These are phyloP conservation scores for Malacoctenus gilli DNA, from an alignment of 2,797 vertebrate species.

Conservation along the genomic window DNA sequence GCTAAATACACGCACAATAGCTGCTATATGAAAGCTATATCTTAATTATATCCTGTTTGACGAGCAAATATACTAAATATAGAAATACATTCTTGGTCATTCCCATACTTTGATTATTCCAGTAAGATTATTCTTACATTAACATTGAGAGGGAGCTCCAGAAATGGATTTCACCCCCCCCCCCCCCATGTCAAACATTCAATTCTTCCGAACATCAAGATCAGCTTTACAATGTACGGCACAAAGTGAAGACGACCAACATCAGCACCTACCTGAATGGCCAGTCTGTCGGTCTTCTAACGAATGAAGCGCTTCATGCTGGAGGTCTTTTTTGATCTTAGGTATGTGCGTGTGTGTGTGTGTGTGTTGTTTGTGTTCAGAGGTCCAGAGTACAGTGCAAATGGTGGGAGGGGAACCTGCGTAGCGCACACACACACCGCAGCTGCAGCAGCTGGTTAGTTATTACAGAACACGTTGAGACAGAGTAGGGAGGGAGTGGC, in stretches of 20 bases:
- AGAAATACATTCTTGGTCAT: no score
- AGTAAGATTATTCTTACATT: slow-evolving; percentile 1
- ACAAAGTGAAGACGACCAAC: slow-evolving; percentile 5
- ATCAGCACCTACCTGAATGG: slow-evolving; percentile 50
- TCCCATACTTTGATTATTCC: no score
- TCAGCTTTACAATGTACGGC: no score
- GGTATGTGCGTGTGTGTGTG: slow-evolving; percentile 12
- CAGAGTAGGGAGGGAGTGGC: slow-evolving; percentile 59
- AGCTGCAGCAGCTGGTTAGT: slow-evolving; percentile 68
- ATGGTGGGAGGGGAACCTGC: slow-evolving; percentile 39
- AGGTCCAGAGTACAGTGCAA: slow-evolving; percentile 52
- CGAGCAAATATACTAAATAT: no score
- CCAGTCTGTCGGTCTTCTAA: slow-evolving; percentile 9
- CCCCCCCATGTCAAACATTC: neutral
- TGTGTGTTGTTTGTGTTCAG: slow-evolving; percentile 31
- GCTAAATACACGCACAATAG: no score
- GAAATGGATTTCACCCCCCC: neutral
- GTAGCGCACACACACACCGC: slow-evolving; percentile 4
- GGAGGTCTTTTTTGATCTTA: slow-evolving; percentile 9
- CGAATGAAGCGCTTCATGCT: slow-evolving; percentile 37
- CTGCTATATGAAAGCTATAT: no score
- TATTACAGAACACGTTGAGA: slow-evolving; percentile 68
- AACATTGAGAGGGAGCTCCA: neutral
- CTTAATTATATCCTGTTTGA: no score
- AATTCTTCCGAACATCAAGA: no score